Evolutionary conservation across 2,888 invertebrate species (phyloP).

Genomic region (Agrilus biguttatus): DNA sequence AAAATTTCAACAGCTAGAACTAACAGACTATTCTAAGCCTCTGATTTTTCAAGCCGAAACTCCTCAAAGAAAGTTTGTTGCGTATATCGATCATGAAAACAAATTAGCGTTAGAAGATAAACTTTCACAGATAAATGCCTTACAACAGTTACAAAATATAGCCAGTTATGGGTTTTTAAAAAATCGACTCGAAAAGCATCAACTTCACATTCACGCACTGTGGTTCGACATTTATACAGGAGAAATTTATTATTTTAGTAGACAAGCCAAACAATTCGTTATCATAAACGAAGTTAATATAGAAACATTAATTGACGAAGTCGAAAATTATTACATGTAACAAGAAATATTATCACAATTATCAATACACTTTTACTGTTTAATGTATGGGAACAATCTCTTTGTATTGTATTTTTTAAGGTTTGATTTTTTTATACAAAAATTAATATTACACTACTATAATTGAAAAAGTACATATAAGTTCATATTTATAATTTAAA

Average conservation of each 20-base stretch:
- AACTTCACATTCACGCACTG: conserved; percentile 80
- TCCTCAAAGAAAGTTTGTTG: conserved; percentile 74
- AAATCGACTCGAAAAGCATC: conserved; percentile 61
- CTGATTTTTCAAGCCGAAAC: conserved; percentile 78
- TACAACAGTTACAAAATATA: conserved; percentile 85
- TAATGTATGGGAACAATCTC: no score
- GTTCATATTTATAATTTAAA: no score
- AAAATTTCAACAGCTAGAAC: conserved; percentile 63
- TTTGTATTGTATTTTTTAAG: no score
- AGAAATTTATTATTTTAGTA: conserved; percentile 87
- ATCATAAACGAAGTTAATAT: conserved; percentile 74
- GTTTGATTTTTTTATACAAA: no score
- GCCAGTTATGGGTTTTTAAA: conserved; percentile 86
- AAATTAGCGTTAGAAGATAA: conserved; percentile 82
- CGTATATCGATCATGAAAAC: conserved; percentile 87
- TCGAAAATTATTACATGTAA: conserved; percentile 65
- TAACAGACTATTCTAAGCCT: conserved; percentile 49
- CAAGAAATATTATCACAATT: background rate
- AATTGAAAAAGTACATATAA: no score
- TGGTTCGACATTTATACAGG: conserved; percentile 98
- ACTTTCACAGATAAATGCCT: conserved; percentile 85
- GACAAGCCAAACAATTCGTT: conserved; percentile 71
- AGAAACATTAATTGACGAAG: conserved; percentile 59
- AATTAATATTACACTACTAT: no score
- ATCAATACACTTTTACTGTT: no score